Evolutionary conservation across 2,113 vertebrate species (phyloP), one percentile per base, ranked within the genome.

Genomic region (Tor tambroides): DNA sequence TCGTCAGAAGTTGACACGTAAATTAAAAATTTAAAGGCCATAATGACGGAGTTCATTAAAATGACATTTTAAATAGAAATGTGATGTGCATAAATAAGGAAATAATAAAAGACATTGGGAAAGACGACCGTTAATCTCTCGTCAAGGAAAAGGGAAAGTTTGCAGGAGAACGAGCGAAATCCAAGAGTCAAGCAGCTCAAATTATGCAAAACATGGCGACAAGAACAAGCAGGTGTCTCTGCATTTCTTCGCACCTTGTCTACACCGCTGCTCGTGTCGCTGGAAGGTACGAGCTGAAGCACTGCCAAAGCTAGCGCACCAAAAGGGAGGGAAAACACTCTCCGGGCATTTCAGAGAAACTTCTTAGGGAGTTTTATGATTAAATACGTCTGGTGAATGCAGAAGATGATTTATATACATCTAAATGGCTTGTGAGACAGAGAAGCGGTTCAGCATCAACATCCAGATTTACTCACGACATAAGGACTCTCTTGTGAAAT

Each of bases 41-140:
- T 95, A 95, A 94, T 95, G 94, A 94, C 90, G 79, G 90, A 92
- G 92, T 94, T 95, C 94, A 94, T 95, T 95, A 95, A 94, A 94
- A 92, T 91, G 92, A 92, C 92, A 93, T 93, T 93, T 92, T 21
- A 93, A 94, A 94, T 94, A 94, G 93, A 94, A 94, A 94, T 89
- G 93, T 90, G 91, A 91, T 90, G 92, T 92, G 91, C 93, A 95
- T 95, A 95, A 95, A 95, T 95, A 95, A 93, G 93, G 92, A 94
- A 94, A 94, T 94, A 92, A 93, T 92, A 83, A 92, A 90, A 90
- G 90, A 51, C 38, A 63, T 35, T 46, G 80, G 41, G 43, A 85
- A 81, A 72, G 49, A 65, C 19, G 26, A 72, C 21, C 21, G 67
- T 77, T 87, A 49, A 87, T 84, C 80, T 83, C 21, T 72, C 32